Conservation (phyloP, 2,113 vertebrate species). For the Pteruthius melanotis region DNA sequence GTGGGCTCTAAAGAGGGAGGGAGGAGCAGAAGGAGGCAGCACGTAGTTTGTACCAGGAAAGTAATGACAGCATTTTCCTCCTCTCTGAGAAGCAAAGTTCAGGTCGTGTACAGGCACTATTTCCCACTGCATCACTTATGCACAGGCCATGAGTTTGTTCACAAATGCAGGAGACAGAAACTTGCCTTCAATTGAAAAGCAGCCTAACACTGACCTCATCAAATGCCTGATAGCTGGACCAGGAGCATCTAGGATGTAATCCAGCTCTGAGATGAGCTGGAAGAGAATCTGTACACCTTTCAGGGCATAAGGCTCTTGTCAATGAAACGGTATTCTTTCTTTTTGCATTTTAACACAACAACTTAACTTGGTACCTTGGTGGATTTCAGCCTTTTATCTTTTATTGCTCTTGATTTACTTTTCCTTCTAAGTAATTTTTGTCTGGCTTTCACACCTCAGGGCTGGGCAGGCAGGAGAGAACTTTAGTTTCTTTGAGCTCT, state of each 20-base stretch:
- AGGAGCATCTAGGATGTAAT: background rate
- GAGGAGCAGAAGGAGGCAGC: background rate
- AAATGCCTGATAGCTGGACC: background rate
- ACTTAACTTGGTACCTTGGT: background rate
- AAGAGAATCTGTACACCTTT: background rate
- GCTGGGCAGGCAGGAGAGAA: background rate
- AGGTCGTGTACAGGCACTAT: background rate
- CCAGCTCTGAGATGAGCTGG: background rate
- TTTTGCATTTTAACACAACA: background rate
- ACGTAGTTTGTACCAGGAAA: background rate
- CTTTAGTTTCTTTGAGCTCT: background rate
- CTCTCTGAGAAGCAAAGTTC: background rate
- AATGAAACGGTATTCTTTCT: background rate
- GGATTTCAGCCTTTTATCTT: background rate
- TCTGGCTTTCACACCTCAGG: background rate
- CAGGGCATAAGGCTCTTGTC: background rate
- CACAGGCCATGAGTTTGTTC: rapidly evolving
- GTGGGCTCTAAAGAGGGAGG: rapidly evolving
- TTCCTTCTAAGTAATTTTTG: background rate
- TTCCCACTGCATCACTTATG: background rate
- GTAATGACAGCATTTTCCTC: background rate
- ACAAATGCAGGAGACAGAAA: background rate
- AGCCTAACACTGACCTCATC: background rate
- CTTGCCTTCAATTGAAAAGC: background rate
- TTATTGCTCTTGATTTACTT: background rate